Evolutionary conservation across 2,797 vertebrate species (phyloP).

Genomic region (Tragopan temminckii): DNA sequence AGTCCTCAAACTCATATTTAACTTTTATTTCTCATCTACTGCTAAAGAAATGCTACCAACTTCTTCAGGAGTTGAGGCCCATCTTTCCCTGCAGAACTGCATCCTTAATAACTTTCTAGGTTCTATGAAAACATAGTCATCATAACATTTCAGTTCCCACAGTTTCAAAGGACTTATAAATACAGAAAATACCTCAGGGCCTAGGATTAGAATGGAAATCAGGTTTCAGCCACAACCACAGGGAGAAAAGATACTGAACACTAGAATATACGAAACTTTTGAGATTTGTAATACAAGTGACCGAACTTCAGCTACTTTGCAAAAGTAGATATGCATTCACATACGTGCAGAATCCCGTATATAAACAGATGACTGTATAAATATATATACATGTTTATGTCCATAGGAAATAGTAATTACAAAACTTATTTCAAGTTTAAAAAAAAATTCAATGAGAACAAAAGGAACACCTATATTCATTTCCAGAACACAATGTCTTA

Average conservation of each 20-base stretch:
- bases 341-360: rapidly evolving
- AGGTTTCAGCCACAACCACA: neutral
- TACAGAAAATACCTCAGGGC: neutral
- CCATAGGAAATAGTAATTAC: neutral
- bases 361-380: neutral
- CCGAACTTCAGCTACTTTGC: neutral
- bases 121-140: neutral
- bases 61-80: neutral
- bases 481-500: neutral
- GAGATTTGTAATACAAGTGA: neutral
- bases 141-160: neutral
- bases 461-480: slow-evolving; percentile 13
- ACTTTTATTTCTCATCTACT: neutral
- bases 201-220: neutral
- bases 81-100: neutral
- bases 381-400: neutral
- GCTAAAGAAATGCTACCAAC: neutral
- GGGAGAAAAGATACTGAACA: neutral
- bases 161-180: neutral
- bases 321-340: neutral
- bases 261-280: neutral
- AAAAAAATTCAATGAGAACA: neutral
- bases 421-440: neutral
- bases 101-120: neutral
- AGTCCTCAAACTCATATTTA: neutral